Evolutionary conservation across 2,797 vertebrate species (phyloP).

Genomic region (Gymnothorax reevesii): DNA sequence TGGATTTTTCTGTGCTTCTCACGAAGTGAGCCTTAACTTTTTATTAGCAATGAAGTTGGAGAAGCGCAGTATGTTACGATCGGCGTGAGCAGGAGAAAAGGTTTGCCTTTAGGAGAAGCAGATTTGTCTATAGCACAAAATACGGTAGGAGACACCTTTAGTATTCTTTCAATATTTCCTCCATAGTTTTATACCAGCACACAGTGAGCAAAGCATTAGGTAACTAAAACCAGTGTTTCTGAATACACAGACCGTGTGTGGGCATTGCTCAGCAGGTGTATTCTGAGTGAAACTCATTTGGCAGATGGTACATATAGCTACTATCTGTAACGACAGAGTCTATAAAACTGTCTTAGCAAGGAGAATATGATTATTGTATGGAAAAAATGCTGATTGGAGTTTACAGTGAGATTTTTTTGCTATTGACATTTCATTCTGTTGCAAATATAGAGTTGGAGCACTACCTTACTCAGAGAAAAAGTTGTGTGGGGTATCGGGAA

Average conservation of each 20-base stretch:
- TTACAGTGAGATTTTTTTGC: not conserved
- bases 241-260: not conserved
- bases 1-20: not conserved
- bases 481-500: not conserved
- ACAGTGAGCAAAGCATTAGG: not conserved
- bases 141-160: not conserved
- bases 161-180: not conserved
- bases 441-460: not conserved
- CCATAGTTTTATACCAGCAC: not conserved
- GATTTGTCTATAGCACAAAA: not conserved
- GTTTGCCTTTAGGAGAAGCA: not conserved
- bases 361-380: not conserved
- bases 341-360: not conserved
- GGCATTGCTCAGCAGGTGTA: not conserved
- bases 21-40: not conserved
- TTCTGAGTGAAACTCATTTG: not conserved
- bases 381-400: not conserved
- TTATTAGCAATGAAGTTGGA: constrained; percentile 2
- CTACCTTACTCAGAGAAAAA: not conserved
- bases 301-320: not conserved
- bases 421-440: not conserved
- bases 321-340: not conserved
- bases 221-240: not conserved
- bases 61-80: not conserved
- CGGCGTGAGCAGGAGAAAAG: not conserved